phyloP scores from a whole-genome alignment of 1,140 invertebrate species.

The Steinernema khuongi region DNA sequence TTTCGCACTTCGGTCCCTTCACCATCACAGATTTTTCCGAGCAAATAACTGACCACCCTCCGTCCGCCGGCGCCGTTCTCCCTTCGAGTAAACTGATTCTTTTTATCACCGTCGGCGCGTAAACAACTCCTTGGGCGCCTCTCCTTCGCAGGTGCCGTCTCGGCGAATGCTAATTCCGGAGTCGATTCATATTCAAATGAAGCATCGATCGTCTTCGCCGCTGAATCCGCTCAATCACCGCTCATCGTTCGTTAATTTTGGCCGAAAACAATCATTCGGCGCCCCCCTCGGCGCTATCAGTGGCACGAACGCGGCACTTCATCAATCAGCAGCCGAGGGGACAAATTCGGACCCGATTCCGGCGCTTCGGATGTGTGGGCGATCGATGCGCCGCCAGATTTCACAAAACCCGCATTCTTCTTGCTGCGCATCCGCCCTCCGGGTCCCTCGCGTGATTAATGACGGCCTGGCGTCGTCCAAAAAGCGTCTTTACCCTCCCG shows the following conservation, averaged over 20 bases:
- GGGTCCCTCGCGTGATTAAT: not conserved
- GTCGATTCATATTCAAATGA: conserved; percentile 6
- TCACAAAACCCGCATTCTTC: not conserved
- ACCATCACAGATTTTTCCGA: too few relatives aligned
- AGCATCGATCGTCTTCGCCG: not conserved
- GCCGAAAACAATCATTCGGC: not conserved
- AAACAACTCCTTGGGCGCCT: too few relatives aligned
- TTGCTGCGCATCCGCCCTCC: not conserved
- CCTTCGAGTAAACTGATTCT: not conserved
- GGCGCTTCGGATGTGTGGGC: too few relatives aligned
- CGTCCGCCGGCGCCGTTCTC: not conserved
- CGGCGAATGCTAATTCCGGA: too few relatives aligned
- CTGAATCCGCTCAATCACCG: too few relatives aligned
- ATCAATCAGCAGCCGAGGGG: conserved; percentile 13
- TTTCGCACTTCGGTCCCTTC: too few relatives aligned
- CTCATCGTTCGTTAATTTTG: conserved; percentile 6
- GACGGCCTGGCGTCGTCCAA: not conserved
- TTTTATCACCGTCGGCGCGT: not conserved
- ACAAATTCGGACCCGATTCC: too few relatives aligned
- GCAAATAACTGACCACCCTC: too few relatives aligned
- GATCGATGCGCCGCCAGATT: too few relatives aligned
- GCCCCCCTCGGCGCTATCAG: not conserved
- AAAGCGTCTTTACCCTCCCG: not conserved
- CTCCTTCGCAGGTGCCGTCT: too few relatives aligned
- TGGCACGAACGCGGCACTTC: not conserved